Evolutionary conservation across 2,888 invertebrate genomes (phyloP).

Genomic region (Diplolepis rosae): DNA sequence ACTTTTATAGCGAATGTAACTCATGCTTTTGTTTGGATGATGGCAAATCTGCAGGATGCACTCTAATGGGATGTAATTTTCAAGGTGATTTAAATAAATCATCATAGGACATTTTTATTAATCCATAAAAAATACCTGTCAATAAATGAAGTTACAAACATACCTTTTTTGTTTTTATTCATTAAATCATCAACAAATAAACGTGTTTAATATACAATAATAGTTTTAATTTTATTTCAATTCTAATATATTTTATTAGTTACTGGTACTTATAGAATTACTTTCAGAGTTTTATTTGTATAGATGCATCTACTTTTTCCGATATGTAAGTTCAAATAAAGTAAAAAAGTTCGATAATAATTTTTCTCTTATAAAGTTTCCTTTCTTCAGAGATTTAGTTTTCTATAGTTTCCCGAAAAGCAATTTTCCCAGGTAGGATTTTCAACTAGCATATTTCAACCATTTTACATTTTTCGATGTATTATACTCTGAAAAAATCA

Average conservation of each 20-base stretch:
- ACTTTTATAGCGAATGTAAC: conserved; percentile 10
- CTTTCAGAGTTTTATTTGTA: neutral
- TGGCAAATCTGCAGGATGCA: conserved; percentile 16
- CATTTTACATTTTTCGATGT: neutral
- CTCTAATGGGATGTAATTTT: conserved; percentile 1
- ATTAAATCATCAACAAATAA: too few species aligned
- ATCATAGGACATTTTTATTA: too few species aligned
- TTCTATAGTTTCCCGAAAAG: neutral
- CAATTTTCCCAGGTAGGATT: neutral
- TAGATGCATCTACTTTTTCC: neutral
- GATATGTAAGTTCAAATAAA: neutral
- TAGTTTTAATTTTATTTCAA: too few species aligned
- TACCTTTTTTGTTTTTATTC: too few species aligned
- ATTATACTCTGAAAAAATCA: neutral
- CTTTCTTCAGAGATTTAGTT: neutral
- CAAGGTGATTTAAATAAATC: too few species aligned
- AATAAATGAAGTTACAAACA: too few species aligned
- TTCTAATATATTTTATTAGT: too few species aligned
- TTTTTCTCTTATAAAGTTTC: neutral
- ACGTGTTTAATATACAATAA: too few species aligned
- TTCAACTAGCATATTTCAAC: neutral
- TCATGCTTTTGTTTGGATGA: conserved; percentile 9
- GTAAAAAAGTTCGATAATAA: neutral
- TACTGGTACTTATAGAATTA: neutral
- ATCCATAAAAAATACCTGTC: too few species aligned